Percentiles rank a stretch among this genome's conserved stretches.
Conservation (phyloP, 2,888 invertebrate genomes). For the Acleris literana region DNA sequence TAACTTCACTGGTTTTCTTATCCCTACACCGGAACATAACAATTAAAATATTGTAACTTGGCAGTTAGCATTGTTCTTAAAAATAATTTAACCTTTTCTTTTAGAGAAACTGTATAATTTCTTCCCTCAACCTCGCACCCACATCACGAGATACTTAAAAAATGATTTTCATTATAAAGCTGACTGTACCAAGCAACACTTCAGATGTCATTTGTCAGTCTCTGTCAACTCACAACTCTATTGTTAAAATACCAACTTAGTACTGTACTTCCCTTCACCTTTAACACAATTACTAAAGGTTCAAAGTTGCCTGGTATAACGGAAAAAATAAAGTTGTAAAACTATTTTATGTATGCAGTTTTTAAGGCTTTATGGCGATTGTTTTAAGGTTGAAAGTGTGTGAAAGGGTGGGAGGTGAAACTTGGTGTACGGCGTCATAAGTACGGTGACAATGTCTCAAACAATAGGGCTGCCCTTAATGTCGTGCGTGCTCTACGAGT, state of each 20-base stretch:
- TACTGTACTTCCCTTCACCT: not conserved
- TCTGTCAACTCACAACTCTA: slow-evolving; percentile 31
- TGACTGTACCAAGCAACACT: slow-evolving; percentile 31
- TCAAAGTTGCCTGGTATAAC: not conserved
- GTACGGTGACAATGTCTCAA: slow-evolving; percentile 37
- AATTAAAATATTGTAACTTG: too few species aligned
- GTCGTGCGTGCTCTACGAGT: slow-evolving; percentile 27
- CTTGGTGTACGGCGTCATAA: slow-evolving; percentile 21
- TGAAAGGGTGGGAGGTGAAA: not conserved
- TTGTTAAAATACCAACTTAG: slow-evolving; percentile 25
- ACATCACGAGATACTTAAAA: slow-evolving; percentile 12
- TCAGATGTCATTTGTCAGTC: slow-evolving; percentile 35
- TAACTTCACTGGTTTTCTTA: too few species aligned
- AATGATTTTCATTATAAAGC: slow-evolving; percentile 18
- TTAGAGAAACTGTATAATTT: not conserved
- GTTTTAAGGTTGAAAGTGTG: slow-evolving; percentile 12
- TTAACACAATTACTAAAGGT: not conserved
- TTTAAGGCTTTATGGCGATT: not conserved
- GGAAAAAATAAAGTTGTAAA: not conserved
- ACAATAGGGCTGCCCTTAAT: slow-evolving; percentile 36
- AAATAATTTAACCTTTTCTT: not conserved
- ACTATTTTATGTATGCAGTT: not conserved
- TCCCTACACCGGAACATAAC: too few species aligned
- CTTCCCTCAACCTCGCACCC: not conserved
- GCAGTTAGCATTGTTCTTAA: too few species aligned